Conservation (phyloP, 2,888 invertebrate species). For the Galerucella nymphaeae region DNA sequence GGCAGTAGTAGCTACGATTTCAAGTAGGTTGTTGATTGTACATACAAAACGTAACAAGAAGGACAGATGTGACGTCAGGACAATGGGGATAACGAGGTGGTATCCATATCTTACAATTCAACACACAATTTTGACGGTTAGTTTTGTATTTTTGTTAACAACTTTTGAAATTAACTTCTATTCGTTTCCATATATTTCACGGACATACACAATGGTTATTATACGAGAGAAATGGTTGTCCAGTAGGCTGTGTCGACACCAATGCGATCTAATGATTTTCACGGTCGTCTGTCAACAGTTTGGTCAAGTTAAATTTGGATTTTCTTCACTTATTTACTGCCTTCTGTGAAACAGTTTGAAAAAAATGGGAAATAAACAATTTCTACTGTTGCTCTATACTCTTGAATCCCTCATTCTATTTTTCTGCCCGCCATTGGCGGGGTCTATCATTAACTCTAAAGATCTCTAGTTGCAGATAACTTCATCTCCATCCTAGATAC, state of each 20-base stretch:
- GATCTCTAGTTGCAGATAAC: too few species aligned
- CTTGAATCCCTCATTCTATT: too few species aligned
- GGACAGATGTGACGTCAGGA: slow-evolving; percentile 59
- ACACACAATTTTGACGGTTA: slow-evolving; percentile 43
- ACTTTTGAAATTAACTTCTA: slow-evolving; percentile 39
- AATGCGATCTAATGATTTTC: slow-evolving; percentile 25
- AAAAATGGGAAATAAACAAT: too few species aligned
- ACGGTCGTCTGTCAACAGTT: slow-evolving; percentile 20
- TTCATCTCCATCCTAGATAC: too few species aligned
- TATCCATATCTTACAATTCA: slow-evolving; percentile 55
- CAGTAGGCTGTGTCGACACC: slow-evolving; percentile 44
- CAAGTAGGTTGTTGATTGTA: slow-evolving; percentile 44
- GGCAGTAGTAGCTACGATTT: slow-evolving; percentile 45
- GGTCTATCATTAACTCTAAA: too few species aligned
- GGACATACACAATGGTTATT: slow-evolving; percentile 35
- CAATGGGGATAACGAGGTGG: slow-evolving; percentile 63
- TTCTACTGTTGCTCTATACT: too few species aligned
- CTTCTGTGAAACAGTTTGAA: too few species aligned
- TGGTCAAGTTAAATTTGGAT: neutral
- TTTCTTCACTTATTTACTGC: too few species aligned
- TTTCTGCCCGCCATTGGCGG: too few species aligned
- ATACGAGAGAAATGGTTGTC: slow-evolving; percentile 27
- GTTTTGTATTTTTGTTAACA: slow-evolving; percentile 43
- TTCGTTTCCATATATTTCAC: slow-evolving; percentile 41
- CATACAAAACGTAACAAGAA: slow-evolving; percentile 58